A percentile compares a stretch with the other conserved stretches of the same genome.
phyloP scores from a whole-genome alignment of 2,797 vertebrate species.

The Heteromormyrus szaboi region DNA sequence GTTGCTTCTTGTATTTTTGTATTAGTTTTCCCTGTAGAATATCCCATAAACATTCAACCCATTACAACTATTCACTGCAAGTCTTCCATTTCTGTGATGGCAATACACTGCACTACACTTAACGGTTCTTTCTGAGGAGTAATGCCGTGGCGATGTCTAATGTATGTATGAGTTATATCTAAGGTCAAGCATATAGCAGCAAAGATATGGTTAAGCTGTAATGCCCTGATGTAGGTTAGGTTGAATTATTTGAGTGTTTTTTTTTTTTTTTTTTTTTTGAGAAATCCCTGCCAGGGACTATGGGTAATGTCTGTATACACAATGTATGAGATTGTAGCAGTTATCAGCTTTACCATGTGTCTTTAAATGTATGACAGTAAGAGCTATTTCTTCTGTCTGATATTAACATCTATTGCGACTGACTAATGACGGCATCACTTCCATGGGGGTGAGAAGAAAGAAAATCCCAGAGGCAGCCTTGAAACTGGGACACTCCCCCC shows the following conservation, averaged over 20 bases:
- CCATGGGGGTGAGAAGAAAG: not conserved
- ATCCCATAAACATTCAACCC: not conserved
- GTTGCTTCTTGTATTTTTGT: not conserved
- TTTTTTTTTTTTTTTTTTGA: not conserved
- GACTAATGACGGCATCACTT: not conserved
- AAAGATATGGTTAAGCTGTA: not conserved
- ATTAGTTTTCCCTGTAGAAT: not conserved
- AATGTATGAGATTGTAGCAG: not conserved
- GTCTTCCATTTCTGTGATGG: not conserved
- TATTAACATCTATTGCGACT: not conserved
- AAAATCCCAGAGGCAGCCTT: not conserved
- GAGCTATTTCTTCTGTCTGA: not conserved
- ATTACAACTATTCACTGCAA: not conserved
- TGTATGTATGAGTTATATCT: not conserved
- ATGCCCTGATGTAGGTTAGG: not conserved
- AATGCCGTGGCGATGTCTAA: not conserved
- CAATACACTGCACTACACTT: not conserved
- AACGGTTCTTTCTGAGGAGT: not conserved
- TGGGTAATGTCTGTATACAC: not conserved
- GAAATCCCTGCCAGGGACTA: not conserved
- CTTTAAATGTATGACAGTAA: not conserved
- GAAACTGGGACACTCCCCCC: not conserved
- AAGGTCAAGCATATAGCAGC: not conserved
- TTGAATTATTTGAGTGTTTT: not conserved
- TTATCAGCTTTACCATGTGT: not conserved